Percentiles rank a stretch among this genome's conserved stretches.
Conservation (phyloP, 1,140 invertebrate species). For the Drosophila kohkoa region DNA sequence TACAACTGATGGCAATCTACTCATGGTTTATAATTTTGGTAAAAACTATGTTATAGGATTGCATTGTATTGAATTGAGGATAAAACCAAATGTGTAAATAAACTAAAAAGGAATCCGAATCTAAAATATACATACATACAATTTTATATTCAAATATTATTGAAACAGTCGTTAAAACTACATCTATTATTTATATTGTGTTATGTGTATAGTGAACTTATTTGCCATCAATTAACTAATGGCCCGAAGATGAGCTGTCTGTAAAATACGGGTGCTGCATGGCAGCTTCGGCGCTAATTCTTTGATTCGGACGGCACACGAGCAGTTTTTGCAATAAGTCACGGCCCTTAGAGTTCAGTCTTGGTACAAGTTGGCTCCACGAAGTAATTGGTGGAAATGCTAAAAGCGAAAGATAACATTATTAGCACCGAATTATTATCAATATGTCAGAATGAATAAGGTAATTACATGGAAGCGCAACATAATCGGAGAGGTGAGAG, state of each 20-base stretch:
- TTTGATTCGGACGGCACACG: constrained; percentile 96
- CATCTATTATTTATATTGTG: too few species aligned
- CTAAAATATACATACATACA: constrained; percentile 37
- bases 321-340: constrained; percentile 97
- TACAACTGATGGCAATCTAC: constrained; percentile 40
- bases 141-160: constrained; percentile 52
- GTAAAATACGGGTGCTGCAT: constrained; percentile 98
- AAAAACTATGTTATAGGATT: constrained; percentile 45
- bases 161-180: constrained; percentile 55
- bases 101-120: constrained; percentile 42
- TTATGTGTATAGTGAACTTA: constrained; percentile 17
- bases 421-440: not conserved
- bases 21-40: constrained; percentile 38
- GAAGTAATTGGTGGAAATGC: constrained; percentile 92
- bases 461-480: constrained; percentile 91
- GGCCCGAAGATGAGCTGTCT: constrained; percentile 86
- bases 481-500: constrained; percentile 98
- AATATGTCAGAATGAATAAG: not conserved
- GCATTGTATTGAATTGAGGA: constrained; percentile 42
- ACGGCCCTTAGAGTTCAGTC: constrained; percentile 96
- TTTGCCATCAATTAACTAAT: constrained; percentile 47
- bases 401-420: constrained; percentile 85
- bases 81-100: constrained; percentile 50
- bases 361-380: constrained; percentile 94
- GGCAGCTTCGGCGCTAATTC: constrained; percentile 98